A percentile compares a stretch with the other conserved stretches of the same genome.
Evolutionary conservation across 2,888 invertebrate genomes (phyloP).

Genomic region (Steromphala cineraria): DNA sequence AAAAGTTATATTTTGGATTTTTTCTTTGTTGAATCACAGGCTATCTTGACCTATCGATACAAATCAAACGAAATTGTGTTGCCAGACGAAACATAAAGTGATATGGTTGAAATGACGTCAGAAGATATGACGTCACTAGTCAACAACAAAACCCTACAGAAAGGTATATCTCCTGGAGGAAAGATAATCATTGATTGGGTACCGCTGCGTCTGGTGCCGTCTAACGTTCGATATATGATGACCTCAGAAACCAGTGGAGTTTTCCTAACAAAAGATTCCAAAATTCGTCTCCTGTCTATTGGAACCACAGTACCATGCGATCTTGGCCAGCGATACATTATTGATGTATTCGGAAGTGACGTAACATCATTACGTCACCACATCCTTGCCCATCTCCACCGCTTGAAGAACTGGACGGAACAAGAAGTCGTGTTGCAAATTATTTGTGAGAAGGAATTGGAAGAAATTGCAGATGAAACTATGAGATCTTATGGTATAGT

Average conservation of each 20-base stretch:
- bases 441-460: no score
- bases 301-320: not conserved
- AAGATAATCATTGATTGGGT: constrained; percentile 6
- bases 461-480: no score
- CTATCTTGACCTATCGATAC: not conserved
- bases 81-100: not conserved
- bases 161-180: not conserved
- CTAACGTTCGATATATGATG: not conserved
- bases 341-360: constrained; percentile 8
- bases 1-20: no score
- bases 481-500: no score
- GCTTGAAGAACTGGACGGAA: not conserved
- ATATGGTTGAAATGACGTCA: not conserved
- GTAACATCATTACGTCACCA: not conserved
- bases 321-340: not conserved
- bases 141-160: not conserved
- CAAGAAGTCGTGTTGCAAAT: not conserved
- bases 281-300: not conserved
- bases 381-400: not conserved
- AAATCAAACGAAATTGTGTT: not conserved
- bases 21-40: not conserved
- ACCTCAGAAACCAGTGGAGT: not conserved
- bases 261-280: not conserved
- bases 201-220: not conserved
- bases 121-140: not conserved